Evolutionary conservation across 2,113 vertebrate species (phyloP), one percentile per base, ranked within the genome.

Genomic region (Heterochromis multidens): DNA sequence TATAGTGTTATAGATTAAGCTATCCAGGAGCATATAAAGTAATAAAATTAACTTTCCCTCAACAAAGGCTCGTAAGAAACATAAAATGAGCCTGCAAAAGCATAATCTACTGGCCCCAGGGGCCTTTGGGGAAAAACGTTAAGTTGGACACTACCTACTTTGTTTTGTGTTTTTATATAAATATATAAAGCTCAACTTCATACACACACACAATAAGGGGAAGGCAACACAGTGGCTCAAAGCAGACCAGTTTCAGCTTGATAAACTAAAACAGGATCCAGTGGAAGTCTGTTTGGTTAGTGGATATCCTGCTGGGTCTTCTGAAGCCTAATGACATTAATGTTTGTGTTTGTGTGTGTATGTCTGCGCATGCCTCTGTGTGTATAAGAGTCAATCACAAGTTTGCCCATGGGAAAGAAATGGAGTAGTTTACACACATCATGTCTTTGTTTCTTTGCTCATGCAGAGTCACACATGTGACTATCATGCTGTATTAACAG

Each of bases 231-330:
- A 85, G 74, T 29, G 29, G 70, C 65, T 86, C 78, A 78, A 54
- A 81, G 62, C 49, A 56, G 60, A 77, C 19, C 57, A 74, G 33
- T 77, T 29, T 54, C 23, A 79, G 79, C 63, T 57, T 23, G 21
- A 61, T 54, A 25, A 70, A 65, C 19, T 3, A 52, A 86, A 87
- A 86, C 17, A 40, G 40, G 27, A 6, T n/a, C 54, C 40, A 33
- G n/a, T 65, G 62, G 37, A 40, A 70, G 25, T 63, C 79, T 83
- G 78, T 86, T 80, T 79, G 65, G 87, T 84, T 86, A 88, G 57
- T 49, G 43, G 72, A 84, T 29, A 89, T 86, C 79, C 87, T 89
- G 76, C 60, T 54, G 37, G 37, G 54, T 84, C 56, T 77, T 37
- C 60, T 83, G 79, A 82, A 72, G 79, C 52, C 37, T 80, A 78